Conservation (phyloP, 2,113 vertebrate species). For the Drymodes brunneopygia region DNA sequence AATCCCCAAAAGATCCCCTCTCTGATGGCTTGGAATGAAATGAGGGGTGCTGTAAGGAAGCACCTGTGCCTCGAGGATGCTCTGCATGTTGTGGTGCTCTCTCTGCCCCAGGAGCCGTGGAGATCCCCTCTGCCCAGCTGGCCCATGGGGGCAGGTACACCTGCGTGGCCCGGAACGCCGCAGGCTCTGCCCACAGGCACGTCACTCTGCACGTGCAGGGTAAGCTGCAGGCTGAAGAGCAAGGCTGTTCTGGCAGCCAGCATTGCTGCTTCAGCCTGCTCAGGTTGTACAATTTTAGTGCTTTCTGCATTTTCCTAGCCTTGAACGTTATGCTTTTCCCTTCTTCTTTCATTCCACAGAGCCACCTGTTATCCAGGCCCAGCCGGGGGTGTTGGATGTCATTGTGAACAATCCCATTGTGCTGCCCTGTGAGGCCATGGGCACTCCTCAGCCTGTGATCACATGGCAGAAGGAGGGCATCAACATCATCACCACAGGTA, state of each 20-base stretch:
- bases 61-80: not conserved
- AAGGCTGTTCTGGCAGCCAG: not conserved
- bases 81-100: not conserved
- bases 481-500: constrained; percentile 83
- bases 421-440: constrained; percentile 85
- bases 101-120: constrained; percentile 79
- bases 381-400: constrained; percentile 81
- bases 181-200: constrained; percentile 84
- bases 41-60: not conserved
- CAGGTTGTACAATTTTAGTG: not conserved
- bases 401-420: constrained; percentile 84
- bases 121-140: constrained; percentile 81
- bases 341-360: constrained; percentile 68
- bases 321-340: not conserved
- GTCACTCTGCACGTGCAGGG: constrained; percentile 87
- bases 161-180: constrained; percentile 82
- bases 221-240: constrained; percentile 40
- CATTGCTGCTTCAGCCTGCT: not conserved
- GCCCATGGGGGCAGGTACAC: constrained; percentile 85
- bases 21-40: not conserved
- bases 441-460: constrained; percentile 85
- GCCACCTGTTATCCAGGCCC: constrained; percentile 82
- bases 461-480: constrained; percentile 97
- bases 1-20: not conserved
- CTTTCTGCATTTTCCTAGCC: not conserved